These are phyloP conservation scores for Uloborus plumipes DNA, from an alignment of 2,888 invertebrate genomes.

Conservation along the genomic window DNA sequence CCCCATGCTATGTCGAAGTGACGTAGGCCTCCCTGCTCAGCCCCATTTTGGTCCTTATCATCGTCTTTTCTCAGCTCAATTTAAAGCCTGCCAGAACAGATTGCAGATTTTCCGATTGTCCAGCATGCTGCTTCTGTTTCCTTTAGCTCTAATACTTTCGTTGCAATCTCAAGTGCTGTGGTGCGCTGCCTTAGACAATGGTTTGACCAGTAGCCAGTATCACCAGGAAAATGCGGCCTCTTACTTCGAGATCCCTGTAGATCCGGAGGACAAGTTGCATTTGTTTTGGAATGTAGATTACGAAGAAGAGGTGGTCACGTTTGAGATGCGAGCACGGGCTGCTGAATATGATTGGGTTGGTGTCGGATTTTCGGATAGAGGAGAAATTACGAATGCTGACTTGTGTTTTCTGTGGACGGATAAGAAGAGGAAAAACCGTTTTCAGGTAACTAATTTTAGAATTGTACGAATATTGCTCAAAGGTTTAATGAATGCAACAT, in stretches of 20 bases:
- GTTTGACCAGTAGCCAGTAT: neutral
- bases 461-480: neutral
- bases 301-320: conserved; percentile 70
- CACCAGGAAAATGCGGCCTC: conserved; percentile 14
- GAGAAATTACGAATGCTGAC: conserved; percentile 81
- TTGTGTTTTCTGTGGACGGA: conserved; percentile 86
- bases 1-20: conserved; percentile 24
- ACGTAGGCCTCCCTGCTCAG: conserved; percentile 30
- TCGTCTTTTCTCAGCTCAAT: conserved; percentile 8
- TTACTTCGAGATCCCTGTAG: conserved; percentile 64
- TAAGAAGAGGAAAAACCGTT: conserved; percentile 76
- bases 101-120: neutral
- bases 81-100: conserved; percentile 2
- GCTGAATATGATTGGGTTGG: conserved; percentile 79
- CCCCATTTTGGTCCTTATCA: conserved; percentile 5
- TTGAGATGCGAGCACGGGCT: conserved; percentile 71
- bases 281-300: conserved; percentile 75
- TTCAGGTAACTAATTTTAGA: conserved; percentile 73
- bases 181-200: conserved; percentile 17
- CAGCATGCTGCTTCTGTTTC: conserved; percentile 35
- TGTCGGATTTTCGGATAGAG: conserved; percentile 87
- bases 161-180: conserved; percentile 11
- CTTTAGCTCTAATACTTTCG: conserved; percentile 24
- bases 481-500: neutral
- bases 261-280: conserved; percentile 64